phyloP scores from a whole-genome alignment of 30 jellyfish, hydroid and myxozoan genomes.

The Aurelia aurita complex sp. Pacific region DNA sequence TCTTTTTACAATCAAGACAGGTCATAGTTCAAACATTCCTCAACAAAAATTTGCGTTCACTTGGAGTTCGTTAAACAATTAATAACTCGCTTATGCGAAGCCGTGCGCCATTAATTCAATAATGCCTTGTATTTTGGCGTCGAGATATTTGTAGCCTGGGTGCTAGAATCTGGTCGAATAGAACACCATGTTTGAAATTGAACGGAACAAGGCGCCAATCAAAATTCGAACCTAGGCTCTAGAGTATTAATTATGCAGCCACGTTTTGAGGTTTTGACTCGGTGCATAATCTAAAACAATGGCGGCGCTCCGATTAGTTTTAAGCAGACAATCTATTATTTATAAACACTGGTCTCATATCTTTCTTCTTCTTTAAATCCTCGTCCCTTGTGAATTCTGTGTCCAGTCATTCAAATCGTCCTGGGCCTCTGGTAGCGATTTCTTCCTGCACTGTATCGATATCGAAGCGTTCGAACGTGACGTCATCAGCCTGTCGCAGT shows the following conservation, averaged over 20 bases:
- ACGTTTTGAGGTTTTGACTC: background rate
- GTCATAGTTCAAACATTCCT: too few species aligned
- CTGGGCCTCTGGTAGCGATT: conserved; percentile 1
- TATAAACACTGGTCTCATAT: background rate
- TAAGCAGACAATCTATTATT: conserved; percentile 4
- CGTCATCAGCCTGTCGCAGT: too few species aligned
- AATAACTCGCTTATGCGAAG: too few species aligned
- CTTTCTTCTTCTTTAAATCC: background rate
- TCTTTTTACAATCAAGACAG: too few species aligned
- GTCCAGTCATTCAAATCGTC: background rate
- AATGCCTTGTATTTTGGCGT: conserved; percentile 8
- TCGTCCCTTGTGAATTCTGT: background rate
- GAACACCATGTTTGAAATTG: background rate
- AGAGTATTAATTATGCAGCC: conserved; percentile 13
- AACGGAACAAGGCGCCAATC: conserved; percentile 21
- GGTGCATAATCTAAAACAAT: background rate
- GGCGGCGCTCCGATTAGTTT: conserved; percentile 11
- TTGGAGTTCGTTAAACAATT: too few species aligned
- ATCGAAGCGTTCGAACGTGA: too few species aligned
- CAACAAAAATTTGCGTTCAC: too few species aligned
- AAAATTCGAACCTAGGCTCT: conserved; percentile 9
- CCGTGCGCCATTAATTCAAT: too few species aligned
- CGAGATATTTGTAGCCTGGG: conserved; percentile 12
- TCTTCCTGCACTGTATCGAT: too few species aligned
- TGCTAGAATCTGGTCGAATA: conserved; percentile 2